These are phyloP conservation scores for Ptychochromis oligacanthus DNA, from an alignment of 2,113 vertebrate species.

Conservation along the genomic window DNA sequence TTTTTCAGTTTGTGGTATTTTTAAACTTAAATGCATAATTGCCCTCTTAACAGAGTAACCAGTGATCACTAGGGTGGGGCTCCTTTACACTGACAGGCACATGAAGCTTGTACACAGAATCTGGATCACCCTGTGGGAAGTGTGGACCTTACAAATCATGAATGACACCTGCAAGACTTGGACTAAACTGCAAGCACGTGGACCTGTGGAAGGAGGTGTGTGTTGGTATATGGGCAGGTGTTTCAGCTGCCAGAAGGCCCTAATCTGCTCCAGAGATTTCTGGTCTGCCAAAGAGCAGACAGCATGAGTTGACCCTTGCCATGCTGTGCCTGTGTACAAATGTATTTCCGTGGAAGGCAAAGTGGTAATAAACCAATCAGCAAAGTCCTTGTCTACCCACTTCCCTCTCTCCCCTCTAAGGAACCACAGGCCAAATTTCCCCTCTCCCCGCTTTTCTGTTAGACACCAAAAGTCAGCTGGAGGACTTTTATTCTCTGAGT, in stretches of 20 bases:
- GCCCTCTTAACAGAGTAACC: fast-evolving
- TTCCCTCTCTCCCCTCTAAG: background rate
- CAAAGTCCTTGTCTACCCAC: slow-evolving; percentile 27
- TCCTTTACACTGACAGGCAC: background rate
- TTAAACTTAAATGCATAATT: background rate
- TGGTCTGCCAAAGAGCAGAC: slow-evolving; percentile 51
- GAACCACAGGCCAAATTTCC: background rate
- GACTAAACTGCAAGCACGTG: background rate
- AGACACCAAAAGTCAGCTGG: background rate
- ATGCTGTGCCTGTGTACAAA: background rate
- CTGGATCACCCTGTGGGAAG: background rate
- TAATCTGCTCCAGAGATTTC: slow-evolving; percentile 54
- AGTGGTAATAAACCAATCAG: slow-evolving; percentile 55
- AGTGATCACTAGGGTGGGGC: background rate
- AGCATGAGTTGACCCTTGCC: slow-evolving; percentile 33
- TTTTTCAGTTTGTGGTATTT: background rate
- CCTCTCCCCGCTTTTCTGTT: background rate
- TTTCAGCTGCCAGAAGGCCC: slow-evolving; percentile 15
- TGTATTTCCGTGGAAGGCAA: background rate
- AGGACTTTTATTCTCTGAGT: background rate
- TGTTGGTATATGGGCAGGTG: background rate
- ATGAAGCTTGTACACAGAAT: background rate
- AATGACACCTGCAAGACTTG: slow-evolving; percentile 30
- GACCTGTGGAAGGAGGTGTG: background rate
- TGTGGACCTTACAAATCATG: slow-evolving; percentile 22